These are phyloP conservation scores for Cyanoliseus patagonus DNA, from an alignment of 2,113 vertebrate species.

Conservation along the genomic window DNA sequence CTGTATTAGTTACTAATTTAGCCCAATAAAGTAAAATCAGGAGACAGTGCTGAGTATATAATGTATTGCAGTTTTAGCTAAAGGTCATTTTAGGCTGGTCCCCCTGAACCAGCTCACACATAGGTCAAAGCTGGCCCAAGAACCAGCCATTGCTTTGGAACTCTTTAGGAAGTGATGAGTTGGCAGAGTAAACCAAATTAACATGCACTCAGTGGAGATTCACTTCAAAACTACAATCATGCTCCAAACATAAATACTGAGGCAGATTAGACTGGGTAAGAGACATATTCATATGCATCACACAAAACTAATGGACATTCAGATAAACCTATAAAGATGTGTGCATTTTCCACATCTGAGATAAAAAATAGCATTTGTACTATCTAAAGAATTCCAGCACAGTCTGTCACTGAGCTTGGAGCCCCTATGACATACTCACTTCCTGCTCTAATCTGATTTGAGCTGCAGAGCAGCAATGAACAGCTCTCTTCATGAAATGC, in stretches of 20 bases:
- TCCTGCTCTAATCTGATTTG: background rate
- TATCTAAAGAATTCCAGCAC: background rate
- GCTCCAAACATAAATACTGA: background rate
- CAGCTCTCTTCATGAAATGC: background rate
- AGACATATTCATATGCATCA: background rate
- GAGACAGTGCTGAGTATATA: background rate
- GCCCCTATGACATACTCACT: background rate
- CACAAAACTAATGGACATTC: background rate
- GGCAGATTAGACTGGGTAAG: background rate
- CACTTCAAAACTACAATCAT: background rate
- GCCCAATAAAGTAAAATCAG: background rate
- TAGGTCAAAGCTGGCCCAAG: background rate
- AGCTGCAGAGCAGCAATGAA: background rate
- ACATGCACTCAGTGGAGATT: background rate
- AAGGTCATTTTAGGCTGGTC: background rate
- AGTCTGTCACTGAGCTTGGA: background rate
- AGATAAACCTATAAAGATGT: background rate
- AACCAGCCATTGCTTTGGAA: background rate
- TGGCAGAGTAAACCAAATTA: background rate
- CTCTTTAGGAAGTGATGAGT: background rate
- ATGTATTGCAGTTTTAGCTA: background rate
- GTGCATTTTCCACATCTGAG: background rate
- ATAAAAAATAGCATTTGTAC: background rate
- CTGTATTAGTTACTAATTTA: background rate
- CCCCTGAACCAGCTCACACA: background rate